Conservation (phyloP, 1,140 invertebrate species). For the Drosophila aff. region DNA sequence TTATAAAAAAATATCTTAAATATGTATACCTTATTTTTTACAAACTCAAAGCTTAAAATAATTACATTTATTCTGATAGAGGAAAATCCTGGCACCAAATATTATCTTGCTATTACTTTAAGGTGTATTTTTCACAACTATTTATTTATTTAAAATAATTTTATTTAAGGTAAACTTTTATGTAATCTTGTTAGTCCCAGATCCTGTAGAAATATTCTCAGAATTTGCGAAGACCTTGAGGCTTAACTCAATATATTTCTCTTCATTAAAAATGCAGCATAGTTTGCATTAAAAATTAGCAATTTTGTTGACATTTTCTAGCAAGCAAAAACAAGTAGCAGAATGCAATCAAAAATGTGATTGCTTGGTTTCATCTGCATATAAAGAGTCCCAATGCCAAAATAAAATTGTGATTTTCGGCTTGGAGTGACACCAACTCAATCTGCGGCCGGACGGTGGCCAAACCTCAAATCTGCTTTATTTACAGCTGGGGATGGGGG, state of each 20-base stretch:
- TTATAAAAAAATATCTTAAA: background rate
- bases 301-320: constrained; percentile 30
- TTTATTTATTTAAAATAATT: background rate
- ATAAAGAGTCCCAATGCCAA: background rate
- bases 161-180: background rate
- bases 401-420: constrained; percentile 43
- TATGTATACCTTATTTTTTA: background rate
- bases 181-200: background rate
- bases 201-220: background rate
- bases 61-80: too few relatives aligned
- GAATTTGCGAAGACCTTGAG: background rate
- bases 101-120: too few relatives aligned
- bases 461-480: constrained; percentile 33
- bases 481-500: constrained; percentile 12
- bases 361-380: constrained; percentile 7
- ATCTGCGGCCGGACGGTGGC: constrained; percentile 52
- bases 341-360: constrained; percentile 32
- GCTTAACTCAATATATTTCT: constrained; percentile 2
- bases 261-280: constrained; percentile 3
- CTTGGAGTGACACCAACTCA: constrained; percentile 58
- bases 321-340: background rate
- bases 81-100: too few relatives aligned
- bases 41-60: too few relatives aligned
- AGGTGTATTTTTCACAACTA: background rate
- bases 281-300: constrained; percentile 7